Conservation (phyloP, 2,113 vertebrate species). For the Pelecanus crispus region DNA sequence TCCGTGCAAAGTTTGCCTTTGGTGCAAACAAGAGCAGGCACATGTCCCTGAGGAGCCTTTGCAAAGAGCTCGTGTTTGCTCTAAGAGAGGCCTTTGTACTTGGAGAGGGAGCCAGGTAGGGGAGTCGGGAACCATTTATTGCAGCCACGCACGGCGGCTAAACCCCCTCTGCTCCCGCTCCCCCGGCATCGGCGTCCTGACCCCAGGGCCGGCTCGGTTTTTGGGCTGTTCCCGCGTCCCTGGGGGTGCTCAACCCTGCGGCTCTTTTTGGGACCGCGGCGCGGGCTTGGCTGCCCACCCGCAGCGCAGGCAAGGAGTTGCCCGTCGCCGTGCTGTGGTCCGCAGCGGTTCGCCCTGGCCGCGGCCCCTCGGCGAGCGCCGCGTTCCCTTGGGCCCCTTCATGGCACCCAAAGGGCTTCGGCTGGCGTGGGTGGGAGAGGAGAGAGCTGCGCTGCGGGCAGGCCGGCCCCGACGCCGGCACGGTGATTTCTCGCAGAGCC, state of each 20-base stretch:
- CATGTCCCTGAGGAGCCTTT: constrained; percentile 49
- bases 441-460: neutral
- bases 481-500: neutral
- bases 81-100: constrained; percentile 56
- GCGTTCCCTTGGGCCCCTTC: neutral
- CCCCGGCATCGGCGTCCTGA: fast-evolving
- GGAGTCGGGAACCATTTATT: neutral
- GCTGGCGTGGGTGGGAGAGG: neutral
- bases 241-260: neutral
- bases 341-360: fast-evolving
- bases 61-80: constrained; percentile 52
- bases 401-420: neutral
- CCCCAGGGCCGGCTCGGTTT: fast-evolving
- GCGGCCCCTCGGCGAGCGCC: neutral
- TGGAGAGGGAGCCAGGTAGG: neutral
- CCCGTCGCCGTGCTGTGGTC: fast-evolving
- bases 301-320: fast-evolving
- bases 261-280: fast-evolving
- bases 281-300: neutral
- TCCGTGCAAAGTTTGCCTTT: constrained; percentile 50
- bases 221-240: fast-evolving
- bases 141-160: neutral
- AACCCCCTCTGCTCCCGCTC: neutral
- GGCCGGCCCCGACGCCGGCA: neutral
- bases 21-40: constrained; percentile 58